These are phyloP conservation scores for Nephrotoma appendiculata DNA, from an alignment of 2,888 invertebrate species.

Conservation along the genomic window DNA sequence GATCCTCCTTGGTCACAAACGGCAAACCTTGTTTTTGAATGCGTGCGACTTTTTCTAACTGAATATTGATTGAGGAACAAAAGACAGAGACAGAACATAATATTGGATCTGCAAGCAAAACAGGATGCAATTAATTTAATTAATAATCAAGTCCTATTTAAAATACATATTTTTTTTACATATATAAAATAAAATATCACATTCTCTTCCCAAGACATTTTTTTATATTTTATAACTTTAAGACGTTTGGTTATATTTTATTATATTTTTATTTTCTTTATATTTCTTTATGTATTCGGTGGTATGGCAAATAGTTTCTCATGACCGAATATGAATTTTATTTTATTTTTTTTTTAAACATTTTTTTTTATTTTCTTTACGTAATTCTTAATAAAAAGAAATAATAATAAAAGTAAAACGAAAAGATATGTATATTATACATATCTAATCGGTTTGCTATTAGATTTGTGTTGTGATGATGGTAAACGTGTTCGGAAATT, in stretches of 20 bases:
- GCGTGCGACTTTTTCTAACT: background rate
- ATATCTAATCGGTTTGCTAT: background rate
- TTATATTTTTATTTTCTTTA: background rate
- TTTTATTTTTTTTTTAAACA: background rate
- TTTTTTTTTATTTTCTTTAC: background rate
- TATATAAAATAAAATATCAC: background rate
- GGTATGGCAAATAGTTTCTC: conserved; percentile 2
- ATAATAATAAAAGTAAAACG: background rate
- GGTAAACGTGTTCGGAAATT: background rate
- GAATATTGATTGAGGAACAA: background rate
- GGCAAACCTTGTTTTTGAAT: background rate
- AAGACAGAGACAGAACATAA: background rate
- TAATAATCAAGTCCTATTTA: background rate
- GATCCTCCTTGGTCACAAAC: background rate
- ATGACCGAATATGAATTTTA: conserved; percentile 2
- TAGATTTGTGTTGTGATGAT: background rate
- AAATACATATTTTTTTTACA: background rate
- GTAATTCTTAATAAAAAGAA: background rate
- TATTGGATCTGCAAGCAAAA: background rate
- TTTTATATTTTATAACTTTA: background rate
- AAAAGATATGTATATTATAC: background rate
- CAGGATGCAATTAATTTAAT: background rate
- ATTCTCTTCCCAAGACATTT: background rate
- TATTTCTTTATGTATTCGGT: background rate
- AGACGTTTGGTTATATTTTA: background rate